Evolutionary conservation across 2,113 vertebrate genomes (phyloP).

Genomic region (Ageneiosus marmoratus): DNA sequence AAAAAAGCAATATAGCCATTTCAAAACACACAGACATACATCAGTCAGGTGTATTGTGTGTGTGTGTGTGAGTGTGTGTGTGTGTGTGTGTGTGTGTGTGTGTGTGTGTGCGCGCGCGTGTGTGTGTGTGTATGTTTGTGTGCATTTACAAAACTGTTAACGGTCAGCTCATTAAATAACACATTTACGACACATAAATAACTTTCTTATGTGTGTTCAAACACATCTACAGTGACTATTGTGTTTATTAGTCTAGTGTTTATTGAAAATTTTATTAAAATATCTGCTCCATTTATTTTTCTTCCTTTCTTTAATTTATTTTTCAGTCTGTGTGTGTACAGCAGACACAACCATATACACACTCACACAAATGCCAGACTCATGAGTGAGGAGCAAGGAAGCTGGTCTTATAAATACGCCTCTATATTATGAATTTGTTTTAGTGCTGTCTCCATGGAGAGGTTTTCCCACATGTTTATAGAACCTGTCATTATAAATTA

Average conservation of each 20-base stretch:
- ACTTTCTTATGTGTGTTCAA: too few species aligned
- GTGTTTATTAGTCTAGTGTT: too few species aligned
- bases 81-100: constrained; percentile 9
- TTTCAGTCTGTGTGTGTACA: not conserved
- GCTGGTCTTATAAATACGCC: constrained; percentile 75
- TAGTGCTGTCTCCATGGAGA: constrained; percentile 76
- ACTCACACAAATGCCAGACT: constrained; percentile 41
- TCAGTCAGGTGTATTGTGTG: constrained; percentile 43
- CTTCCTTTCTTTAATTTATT: too few species aligned
- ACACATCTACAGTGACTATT: too few species aligned
- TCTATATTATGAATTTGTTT: constrained; percentile 80
- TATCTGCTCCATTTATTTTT: too few species aligned
- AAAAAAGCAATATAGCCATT: not conserved
- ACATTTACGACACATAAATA: too few species aligned
- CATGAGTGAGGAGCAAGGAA: constrained; percentile 48
- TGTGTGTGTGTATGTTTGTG: not conserved
- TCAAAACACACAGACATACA: constrained; percentile 33
- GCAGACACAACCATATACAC: constrained; percentile 28
- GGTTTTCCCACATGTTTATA: constrained; percentile 80
- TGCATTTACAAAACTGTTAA: too few species aligned
- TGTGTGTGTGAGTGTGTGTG: constrained; percentile 2
- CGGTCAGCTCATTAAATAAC: too few species aligned
- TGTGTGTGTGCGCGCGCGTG: constrained; percentile 1
- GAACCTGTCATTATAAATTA: constrained; percentile 78
- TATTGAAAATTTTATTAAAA: too few species aligned